Conservation (phyloP, 2,888 invertebrate genomes). For the Scaeva pyrastri region DNA sequence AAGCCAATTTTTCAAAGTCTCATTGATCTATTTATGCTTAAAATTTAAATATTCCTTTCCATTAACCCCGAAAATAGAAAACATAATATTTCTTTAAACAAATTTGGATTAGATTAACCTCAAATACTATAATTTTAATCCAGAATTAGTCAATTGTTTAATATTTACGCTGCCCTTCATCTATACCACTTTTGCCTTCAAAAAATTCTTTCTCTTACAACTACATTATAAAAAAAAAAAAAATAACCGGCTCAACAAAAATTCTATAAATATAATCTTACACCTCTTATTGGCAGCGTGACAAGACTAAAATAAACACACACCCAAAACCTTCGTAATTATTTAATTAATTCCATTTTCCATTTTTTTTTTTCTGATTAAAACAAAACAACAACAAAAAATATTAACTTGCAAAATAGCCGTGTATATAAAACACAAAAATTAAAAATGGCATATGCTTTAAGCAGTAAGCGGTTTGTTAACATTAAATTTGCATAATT, state of each 20-base stretch:
- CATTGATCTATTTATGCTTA: too few species aligned
- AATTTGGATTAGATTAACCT: neutral
- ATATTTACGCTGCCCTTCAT: conserved; percentile 12
- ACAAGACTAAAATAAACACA: conserved; percentile 37
- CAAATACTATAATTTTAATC: neutral
- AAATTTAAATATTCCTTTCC: too few species aligned
- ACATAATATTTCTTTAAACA: neutral
- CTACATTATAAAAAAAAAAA: conserved; percentile 32
- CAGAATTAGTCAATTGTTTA: neutral
- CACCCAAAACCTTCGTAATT: conserved; percentile 14
- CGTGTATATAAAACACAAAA: conserved; percentile 5
- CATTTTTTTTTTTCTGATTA: neutral
- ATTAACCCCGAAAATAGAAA: too few species aligned
- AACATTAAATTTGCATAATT: conserved; percentile 63
- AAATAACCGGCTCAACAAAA: conserved; percentile 39
- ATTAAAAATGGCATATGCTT: conserved; percentile 42
- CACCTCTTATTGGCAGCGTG: conserved; percentile 19
- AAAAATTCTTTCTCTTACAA: conserved; percentile 45
- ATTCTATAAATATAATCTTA: conserved; percentile 45
- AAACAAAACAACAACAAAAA: neutral
- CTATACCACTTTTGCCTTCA: conserved; percentile 39
- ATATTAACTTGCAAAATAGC: conserved; percentile 61
- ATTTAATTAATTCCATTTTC: conserved; percentile 24
- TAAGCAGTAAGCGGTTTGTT: conserved; percentile 9
- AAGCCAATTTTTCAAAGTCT: too few species aligned